A percentile compares a stretch with the other conserved stretches of the same genome.
These are phyloP conservation scores for Resseliella maxima DNA, from an alignment of 2,888 invertebrate species.

Conservation along the genomic window DNA sequence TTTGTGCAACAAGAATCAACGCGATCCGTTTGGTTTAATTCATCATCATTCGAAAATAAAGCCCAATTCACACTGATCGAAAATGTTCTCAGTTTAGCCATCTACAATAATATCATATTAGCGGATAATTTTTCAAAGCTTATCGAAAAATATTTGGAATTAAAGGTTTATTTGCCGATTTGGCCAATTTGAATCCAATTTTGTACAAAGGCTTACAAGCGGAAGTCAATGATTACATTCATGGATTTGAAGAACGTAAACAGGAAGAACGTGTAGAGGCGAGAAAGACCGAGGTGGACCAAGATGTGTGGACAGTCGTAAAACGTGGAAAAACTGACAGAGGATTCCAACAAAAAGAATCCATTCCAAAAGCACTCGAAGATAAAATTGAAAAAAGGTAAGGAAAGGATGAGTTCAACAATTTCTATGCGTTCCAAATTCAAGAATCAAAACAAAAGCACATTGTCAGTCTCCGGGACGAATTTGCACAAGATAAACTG, in stretches of 20 bases:
- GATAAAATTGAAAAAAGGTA: constrained; percentile 73
- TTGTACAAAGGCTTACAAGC: constrained; percentile 72
- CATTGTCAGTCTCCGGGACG: constrained; percentile 82
- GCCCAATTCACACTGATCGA: no score
- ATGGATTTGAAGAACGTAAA: constrained; percentile 72
- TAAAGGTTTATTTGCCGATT: no score
- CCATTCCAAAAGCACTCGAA: constrained; percentile 76
- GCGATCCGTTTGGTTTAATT: no score
- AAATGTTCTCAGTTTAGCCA: no score
- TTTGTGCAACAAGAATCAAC: no score
- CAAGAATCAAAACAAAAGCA: constrained; percentile 89
- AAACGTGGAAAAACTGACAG: constrained; percentile 82
- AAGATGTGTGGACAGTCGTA: constrained; percentile 91
- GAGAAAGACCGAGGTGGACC: constrained; percentile 75
- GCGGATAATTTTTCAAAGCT: no score
- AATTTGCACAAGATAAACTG: constrained; percentile 92
- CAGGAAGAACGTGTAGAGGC: constrained; percentile 69
- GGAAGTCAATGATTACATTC: constrained; percentile 78
- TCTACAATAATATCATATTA: no score
- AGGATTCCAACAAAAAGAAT: constrained; percentile 82
- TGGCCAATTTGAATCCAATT: no score
- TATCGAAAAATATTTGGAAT: no score
- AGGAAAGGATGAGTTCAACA: constrained; percentile 79
- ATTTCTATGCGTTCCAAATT: constrained; percentile 93
- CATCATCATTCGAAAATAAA: no score